Base-by-base conservation (phyloP, 2,113 vertebrate species). In the Elephantulus edwardii region DNA sequence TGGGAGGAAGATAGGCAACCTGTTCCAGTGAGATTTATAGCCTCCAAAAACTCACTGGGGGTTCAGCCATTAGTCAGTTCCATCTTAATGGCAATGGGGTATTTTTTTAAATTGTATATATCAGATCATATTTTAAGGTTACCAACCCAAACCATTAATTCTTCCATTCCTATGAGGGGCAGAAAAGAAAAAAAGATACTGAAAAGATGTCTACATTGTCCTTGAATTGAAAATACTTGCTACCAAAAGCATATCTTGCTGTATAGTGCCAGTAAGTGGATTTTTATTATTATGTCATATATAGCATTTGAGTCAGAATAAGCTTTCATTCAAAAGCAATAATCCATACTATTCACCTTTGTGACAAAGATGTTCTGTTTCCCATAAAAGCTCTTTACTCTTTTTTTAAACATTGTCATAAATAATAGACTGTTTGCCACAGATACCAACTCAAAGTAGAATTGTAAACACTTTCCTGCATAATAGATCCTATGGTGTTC, bases 171-270 rank as follows among this genome's bases (percentile, higher is more conserved):
- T 28, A 76, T 83, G 35, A 33, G 78, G 38, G 20, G 62, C 54
- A 83, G 80, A 86, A 79, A 75, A 95, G 62, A 40, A 83, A 92
- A 83, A 92, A 92, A 74, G 12, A 7, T 85, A 75, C 54, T 40
- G 35, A 76, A 90, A 68, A 86, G 81, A 62, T 83, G 8, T 70
- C 40, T 91, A 58, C 1, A 77, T 60, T 66, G 75, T 90, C n/a
- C 60, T 22, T 68, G 58, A 83, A 56, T 40, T 83, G 48, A 74
- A 93, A 83, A 89, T 75, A 70, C 6, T 52, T 38, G 19, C 20
- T 48, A 74, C 71, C 33, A 8, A 48, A 74, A 48, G 8, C 28
- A 91, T 86, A 38, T 76, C 90, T 90, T 80, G 13, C 24, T n/a
- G 40, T 93, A 33, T 62, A 87, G 68, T 93, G 35, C 38, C 77